Base-by-base conservation (phyloP, 2,113 vertebrate species). In the Chiloscyllium plagiosum region DNA sequence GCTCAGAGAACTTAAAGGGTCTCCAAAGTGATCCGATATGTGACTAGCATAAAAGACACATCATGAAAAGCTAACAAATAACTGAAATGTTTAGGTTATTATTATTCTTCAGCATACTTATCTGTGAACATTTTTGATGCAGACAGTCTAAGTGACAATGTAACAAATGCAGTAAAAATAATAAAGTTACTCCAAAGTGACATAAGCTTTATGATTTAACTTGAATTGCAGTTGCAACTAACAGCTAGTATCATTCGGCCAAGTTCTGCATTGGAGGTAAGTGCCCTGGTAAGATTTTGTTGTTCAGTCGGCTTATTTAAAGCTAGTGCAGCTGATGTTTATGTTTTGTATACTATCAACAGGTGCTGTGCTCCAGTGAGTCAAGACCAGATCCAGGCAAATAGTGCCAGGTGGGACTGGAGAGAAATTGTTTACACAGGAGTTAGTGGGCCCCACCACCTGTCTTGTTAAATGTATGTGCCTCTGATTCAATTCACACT, bases 391-490 rank as follows among this genome's bases (percentile, higher is more conserved):
- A 95, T 68, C 24, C 94, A 72, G 24, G 26, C 47, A 72, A 95
- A 95, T 50, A 52, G 42, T 76, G 47, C 68, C 94, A 95, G 94
- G 94, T 95, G 42, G 42, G 42, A 95, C 47, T 33, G 94, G 47
- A 95, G 94, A 95, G 69, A 42, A 95, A 95, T 95, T 95, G 69
- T 72, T 95, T 95, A 50, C 94, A 95, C 47, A 52, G 42, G 66
- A 68, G 65, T 69, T 26, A 76, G n/a, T 95, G 68, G 47, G 69
- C 69, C 94, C 94, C 69, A 52, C 94, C 94, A 95, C 68, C 68
- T 95, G 94, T 68, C 52, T 72, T 6, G 15, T 61, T 72, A 95
- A 95, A 52, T 26, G 15, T 50, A 72, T 95, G 15, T 4, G 42
- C 66, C n/a, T 47, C 22, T 50, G 42, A 72, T 95, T 95, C 69